phyloP scores from a whole-genome alignment of 2,113 vertebrate genomes.

The Labeo catla region DNA sequence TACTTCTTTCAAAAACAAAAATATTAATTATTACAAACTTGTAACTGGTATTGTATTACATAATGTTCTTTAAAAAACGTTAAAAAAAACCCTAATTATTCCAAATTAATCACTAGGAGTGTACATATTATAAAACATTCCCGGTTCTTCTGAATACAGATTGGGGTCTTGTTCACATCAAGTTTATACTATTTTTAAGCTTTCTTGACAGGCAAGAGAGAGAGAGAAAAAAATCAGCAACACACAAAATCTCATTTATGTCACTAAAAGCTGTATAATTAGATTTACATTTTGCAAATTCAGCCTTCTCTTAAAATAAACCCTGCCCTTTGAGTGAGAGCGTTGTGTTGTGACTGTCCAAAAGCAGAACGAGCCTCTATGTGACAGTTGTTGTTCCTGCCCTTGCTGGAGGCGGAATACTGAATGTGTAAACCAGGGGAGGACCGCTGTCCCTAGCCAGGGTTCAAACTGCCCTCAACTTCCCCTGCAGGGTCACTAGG shows the following conservation, averaged over 20 bases:
- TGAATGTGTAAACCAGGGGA: constrained; percentile 16
- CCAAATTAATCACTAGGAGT: background rate
- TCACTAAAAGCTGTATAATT: constrained; percentile 15
- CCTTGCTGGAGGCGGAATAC: constrained; percentile 9
- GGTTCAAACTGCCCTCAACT: constrained; percentile 32
- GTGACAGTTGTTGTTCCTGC: constrained; percentile 34
- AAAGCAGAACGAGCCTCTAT: background rate
- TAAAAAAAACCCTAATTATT: background rate
- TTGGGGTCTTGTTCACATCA: background rate
- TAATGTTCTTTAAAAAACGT: no score
- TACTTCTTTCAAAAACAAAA: no score
- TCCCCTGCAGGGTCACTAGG: constrained; percentile 2
- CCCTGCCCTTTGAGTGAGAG: constrained; percentile 33
- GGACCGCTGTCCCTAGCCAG: constrained; percentile 4
- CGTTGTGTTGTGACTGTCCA: constrained; percentile 26
- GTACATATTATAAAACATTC: background rate
- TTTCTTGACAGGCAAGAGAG: background rate
- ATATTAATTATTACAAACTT: background rate
- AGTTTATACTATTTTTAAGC: background rate
- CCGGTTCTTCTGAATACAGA: background rate
- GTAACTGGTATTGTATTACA: no score
- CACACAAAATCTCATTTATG: background rate
- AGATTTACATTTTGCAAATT: constrained; percentile 18
- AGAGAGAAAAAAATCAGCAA: background rate
- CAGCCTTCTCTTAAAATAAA: constrained; percentile 41